phyloP scores from a whole-genome alignment of 1,140 invertebrate genomes.

The Maniola jurtina region DNA sequence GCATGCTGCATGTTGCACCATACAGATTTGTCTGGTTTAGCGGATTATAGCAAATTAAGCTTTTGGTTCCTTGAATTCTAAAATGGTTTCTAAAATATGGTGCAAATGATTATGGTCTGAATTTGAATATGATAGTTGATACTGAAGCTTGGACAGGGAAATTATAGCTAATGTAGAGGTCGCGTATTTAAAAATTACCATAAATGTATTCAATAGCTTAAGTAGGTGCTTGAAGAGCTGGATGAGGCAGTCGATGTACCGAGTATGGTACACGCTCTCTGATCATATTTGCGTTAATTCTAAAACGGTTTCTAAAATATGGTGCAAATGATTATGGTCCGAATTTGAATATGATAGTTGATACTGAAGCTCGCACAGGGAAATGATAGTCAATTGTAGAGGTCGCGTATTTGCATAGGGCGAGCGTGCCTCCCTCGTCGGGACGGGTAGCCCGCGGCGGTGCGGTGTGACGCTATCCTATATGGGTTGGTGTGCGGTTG shows the following conservation, averaged over 20 bases:
- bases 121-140: constrained; percentile 34
- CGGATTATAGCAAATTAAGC: no score
- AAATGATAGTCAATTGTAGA: constrained; percentile 44
- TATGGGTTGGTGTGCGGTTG: constrained; percentile 28
- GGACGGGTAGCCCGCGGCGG: constrained; percentile 32
- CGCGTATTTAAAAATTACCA: constrained; percentile 31
- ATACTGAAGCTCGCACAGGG: constrained; percentile 32
- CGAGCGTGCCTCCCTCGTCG: constrained; percentile 37
- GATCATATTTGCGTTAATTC: background rate
- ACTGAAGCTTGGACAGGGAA: constrained; percentile 32
- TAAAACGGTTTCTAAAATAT: background rate
- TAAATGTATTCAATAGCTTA: no score
- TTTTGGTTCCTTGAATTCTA: no score
- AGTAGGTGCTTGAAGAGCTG: no score
- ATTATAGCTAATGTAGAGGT: constrained; percentile 44
- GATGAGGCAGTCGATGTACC: no score
- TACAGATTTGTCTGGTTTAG: no score
- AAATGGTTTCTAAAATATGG: background rate
- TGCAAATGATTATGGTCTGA: constrained; percentile 23
- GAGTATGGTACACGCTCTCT: no score
- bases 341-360: constrained; percentile 33
- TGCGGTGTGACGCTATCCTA: constrained; percentile 37
- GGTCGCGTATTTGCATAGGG: constrained; percentile 48
- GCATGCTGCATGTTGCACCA: no score
- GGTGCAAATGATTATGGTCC: constrained; percentile 22